phyloP scores from a whole-genome alignment of 2,113 vertebrate species.

The Clupea harengus region DNA sequence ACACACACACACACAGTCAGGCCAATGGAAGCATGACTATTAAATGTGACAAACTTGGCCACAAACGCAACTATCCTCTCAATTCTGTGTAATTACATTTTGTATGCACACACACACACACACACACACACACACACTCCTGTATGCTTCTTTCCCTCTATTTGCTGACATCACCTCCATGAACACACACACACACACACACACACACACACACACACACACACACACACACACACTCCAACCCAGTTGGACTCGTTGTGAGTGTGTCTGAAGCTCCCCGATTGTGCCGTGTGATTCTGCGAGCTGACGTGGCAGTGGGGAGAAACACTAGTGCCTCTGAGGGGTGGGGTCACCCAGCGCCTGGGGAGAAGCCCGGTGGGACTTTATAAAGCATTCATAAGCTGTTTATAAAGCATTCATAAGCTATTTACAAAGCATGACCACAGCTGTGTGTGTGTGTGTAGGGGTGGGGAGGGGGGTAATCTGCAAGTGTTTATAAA shows the following conservation, averaged over 20 bases:
- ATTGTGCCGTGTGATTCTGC: neutral
- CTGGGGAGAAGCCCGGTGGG: neutral
- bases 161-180: neutral
- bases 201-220: constrained; percentile 8
- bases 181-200: neutral
- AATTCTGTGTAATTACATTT: constrained; percentile 3
- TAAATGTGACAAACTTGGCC: neutral
- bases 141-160: neutral
- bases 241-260: neutral
- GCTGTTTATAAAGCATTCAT: constrained; percentile 16
- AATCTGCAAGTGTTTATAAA: neutral
- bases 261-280: neutral
- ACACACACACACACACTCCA: neutral
- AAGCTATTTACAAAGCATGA: constrained; percentile 17
- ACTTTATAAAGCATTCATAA: constrained; percentile 17
- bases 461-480: neutral
- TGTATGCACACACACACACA: neutral
- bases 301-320: neutral
- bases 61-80: neutral
- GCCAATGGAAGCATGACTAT: neutral
- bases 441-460: neutral
- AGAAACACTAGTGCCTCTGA: constrained; percentile 10
- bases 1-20: neutral
- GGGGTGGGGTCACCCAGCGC: neutral
- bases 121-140: neutral